Evolutionary conservation across 2,113 vertebrate species (phyloP).

Genomic region (Ailurus styani): DNA sequence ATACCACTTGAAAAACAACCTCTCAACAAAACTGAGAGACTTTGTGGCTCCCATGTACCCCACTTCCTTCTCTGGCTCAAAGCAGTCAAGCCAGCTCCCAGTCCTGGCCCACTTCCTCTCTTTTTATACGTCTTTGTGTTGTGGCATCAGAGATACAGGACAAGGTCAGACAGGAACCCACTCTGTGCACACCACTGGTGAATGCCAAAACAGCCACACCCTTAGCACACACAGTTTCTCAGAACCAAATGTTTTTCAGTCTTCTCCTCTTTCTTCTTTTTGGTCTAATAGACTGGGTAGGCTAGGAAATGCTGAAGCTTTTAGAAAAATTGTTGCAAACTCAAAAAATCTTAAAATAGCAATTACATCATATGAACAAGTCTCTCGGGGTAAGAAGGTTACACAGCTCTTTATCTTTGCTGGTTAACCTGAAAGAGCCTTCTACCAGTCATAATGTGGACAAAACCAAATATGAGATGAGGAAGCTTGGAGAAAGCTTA

Average conservation of each 20-base stretch:
- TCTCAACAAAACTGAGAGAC: neutral
- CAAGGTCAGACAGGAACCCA: neutral
- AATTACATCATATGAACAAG: slow-evolving; percentile 72
- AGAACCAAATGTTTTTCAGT: neutral
- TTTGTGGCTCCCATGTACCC: neutral
- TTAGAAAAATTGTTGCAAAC: slow-evolving; percentile 33
- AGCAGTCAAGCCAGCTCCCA: neutral
- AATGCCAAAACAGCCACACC: neutral
- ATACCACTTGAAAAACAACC: slow-evolving; percentile 7
- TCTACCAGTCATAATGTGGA: slow-evolving; percentile 42
- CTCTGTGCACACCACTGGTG: neutral
- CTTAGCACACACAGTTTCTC: neutral
- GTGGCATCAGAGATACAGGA: neutral
- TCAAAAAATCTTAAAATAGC: slow-evolving; percentile 75
- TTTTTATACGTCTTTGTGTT: neutral
- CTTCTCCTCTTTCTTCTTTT: neutral
- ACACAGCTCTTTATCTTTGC: neutral
- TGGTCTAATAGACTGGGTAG: neutral
- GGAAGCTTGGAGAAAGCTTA: slow-evolving; percentile 2
- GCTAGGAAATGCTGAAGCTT: slow-evolving; percentile 29
- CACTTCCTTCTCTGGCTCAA: neutral
- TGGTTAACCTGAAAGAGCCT: slow-evolving; percentile 23
- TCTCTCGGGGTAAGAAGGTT: slow-evolving; percentile 38
- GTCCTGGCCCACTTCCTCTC: neutral
- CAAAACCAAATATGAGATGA: neutral